These are phyloP conservation scores for Eufriesea mexicana DNA, from an alignment of 1,140 invertebrate genomes.

Conservation along the genomic window DNA sequence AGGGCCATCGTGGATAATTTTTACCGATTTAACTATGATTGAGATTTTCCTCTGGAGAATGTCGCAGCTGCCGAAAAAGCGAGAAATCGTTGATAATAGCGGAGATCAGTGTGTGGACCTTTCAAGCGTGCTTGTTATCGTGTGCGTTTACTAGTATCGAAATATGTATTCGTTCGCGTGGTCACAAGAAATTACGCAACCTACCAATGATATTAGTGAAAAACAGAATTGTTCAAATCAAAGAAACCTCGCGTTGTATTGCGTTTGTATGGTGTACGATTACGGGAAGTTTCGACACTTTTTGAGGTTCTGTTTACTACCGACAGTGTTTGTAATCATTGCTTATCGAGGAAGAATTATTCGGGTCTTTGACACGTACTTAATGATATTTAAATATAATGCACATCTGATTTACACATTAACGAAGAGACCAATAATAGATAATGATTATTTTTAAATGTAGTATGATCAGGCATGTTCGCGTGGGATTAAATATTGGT, in stretches of 20 bases:
- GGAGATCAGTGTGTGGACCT: not conserved
- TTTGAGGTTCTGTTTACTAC: not conserved
- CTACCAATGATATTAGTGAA: not conserved
- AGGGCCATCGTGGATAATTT: slow-evolving; percentile 30
- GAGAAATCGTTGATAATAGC: no score
- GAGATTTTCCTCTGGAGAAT: no score
- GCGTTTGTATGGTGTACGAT: not conserved
- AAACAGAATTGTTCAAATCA: not conserved
- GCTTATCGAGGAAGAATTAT: not conserved
- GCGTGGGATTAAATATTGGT: not conserved
- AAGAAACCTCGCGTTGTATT: not conserved
- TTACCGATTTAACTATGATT: not conserved
- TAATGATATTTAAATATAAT: slow-evolving; percentile 32
- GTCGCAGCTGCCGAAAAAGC: not conserved
- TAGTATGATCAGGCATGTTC: not conserved
- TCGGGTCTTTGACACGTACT: not conserved
- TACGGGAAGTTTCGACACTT: not conserved
- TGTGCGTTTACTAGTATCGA: not conserved
- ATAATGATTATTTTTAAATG: slow-evolving; percentile 8
- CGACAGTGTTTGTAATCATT: no score
- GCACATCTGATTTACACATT: not conserved
- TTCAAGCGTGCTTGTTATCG: not conserved
- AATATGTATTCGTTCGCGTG: not conserved
- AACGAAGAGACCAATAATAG: not conserved
- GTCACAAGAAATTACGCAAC: slow-evolving; percentile 3